phyloP scores from a whole-genome alignment of 1,140 invertebrate species.

The Agraylea sexmaculata region DNA sequence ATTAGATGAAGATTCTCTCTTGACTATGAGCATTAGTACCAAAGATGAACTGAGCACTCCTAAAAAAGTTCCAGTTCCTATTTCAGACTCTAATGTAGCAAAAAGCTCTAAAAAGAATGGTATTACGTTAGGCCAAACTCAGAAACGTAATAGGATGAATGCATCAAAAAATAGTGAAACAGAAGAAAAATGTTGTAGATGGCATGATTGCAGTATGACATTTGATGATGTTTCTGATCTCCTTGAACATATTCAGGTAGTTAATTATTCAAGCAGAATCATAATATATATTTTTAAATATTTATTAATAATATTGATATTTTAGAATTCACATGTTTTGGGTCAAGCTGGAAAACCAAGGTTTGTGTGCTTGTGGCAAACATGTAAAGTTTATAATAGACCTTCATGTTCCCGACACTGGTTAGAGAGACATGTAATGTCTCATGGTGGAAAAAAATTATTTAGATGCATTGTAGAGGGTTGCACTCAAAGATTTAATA shows the following conservation, averaged over 20 bases:
- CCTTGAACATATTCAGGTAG: slow-evolving; percentile 79
- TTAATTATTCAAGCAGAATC: slow-evolving; percentile 18
- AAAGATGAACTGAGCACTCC: slow-evolving; percentile 7
- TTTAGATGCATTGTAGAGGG: slow-evolving; percentile 91
- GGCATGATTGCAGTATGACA: slow-evolving; percentile 70
- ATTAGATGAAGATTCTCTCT: slow-evolving; percentile 36
- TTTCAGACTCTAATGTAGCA: no score
- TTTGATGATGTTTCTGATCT: slow-evolving; percentile 68
- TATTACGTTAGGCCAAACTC: no score
- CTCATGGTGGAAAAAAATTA: slow-evolving; percentile 86
- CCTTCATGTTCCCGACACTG: slow-evolving; percentile 83
- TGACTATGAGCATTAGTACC: slow-evolving; percentile 35
- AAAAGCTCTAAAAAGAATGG: no score
- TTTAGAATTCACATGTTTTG: slow-evolving; percentile 69
- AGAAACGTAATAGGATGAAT: slow-evolving; percentile 21
- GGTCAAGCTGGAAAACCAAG: slow-evolving; percentile 67
- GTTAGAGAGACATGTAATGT: slow-evolving; percentile 85
- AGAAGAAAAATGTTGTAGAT: slow-evolving; percentile 52
- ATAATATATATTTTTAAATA: no score
- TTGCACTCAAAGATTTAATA: slow-evolving; percentile 82
- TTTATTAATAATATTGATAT: slow-evolving; percentile 20
- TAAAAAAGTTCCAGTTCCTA: slow-evolving; percentile 56
- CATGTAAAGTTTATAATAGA: slow-evolving; percentile 89
- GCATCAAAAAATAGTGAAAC: slow-evolving; percentile 17
- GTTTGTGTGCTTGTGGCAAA: slow-evolving; percentile 83